These are phyloP conservation scores for Tricholauxania praeusta DNA, from an alignment of 2,888 invertebrate species.

Conservation along the genomic window DNA sequence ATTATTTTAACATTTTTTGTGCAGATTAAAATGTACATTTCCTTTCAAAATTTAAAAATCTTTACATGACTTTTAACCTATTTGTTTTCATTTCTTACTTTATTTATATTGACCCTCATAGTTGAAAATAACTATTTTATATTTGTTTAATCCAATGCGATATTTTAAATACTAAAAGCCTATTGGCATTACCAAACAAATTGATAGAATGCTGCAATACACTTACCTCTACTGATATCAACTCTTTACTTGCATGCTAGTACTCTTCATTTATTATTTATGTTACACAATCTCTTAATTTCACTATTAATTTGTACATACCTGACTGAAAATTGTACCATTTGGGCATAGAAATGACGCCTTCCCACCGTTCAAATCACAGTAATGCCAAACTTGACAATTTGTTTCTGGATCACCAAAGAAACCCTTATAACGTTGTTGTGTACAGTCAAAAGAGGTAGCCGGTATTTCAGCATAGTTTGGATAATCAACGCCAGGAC, in stretches of 20 bases:
- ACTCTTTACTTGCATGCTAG: not conserved
- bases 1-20: slow-evolving; percentile 12
- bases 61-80: not conserved
- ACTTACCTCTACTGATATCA: too few relatives aligned
- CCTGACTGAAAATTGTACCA: slow-evolving; percentile 90
- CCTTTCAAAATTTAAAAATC: not conserved
- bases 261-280: slow-evolving; percentile 5
- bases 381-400: slow-evolving; percentile 94
- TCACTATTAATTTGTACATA: slow-evolving; percentile 44
- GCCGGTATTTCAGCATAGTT: slow-evolving; percentile 79
- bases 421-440: slow-evolving; percentile 90
- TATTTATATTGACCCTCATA: too few relatives aligned
- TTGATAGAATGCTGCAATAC: too few relatives aligned
- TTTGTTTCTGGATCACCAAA: slow-evolving; percentile 89
- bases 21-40: not conserved
- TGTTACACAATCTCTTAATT: not conserved
- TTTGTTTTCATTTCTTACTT: not conserved
- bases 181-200: too few relatives aligned
- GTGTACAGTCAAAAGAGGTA: slow-evolving; percentile 84
- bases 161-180: too few relatives aligned
- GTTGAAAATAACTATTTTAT: too few relatives aligned
- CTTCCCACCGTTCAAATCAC: slow-evolving; percentile 90
- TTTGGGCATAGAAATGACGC: slow-evolving; percentile 91
- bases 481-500: slow-evolving; percentile 85
- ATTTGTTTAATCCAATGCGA: too few relatives aligned